phyloP scores from a whole-genome alignment of 2,113 vertebrate species.

The Natator depressus region DNA sequence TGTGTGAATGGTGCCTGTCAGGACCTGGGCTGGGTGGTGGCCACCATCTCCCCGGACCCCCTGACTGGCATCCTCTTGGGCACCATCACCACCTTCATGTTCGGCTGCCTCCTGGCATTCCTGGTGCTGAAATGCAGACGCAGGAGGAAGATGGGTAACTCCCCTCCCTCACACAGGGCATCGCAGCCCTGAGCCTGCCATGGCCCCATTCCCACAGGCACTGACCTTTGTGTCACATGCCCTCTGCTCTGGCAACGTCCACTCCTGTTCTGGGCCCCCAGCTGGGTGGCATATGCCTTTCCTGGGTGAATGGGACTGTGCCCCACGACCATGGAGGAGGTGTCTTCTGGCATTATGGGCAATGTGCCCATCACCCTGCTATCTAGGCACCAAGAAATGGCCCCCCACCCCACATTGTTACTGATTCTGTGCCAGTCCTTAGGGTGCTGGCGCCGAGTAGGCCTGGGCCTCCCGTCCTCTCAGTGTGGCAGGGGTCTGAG shows the following conservation, averaged over 20 bases:
- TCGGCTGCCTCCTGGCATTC: slow-evolving; percentile 76
- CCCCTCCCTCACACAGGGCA: too few species aligned
- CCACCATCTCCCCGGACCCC: slow-evolving; percentile 73
- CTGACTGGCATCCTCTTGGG: slow-evolving; percentile 85
- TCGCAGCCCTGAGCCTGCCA: neutral
- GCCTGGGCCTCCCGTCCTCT: neutral
- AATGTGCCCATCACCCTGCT: accelerated
- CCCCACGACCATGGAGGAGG: neutral
- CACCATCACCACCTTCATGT: slow-evolving; percentile 77
- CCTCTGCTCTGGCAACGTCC: neutral
- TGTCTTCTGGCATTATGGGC: accelerated
- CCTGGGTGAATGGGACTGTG: neutral
- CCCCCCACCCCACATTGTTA: neutral
- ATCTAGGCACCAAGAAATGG: neutral
- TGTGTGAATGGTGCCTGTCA: slow-evolving; percentile 82
- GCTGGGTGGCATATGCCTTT: neutral
- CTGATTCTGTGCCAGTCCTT: neutral
- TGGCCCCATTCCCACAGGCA: neutral
- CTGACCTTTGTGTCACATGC: neutral
- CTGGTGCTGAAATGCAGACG: slow-evolving; percentile 80
- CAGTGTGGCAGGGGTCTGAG: neutral
- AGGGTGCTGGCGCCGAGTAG: neutral
- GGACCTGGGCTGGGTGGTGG: slow-evolving; percentile 83
- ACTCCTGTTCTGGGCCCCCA: neutral
- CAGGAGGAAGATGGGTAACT: slow-evolving; percentile 83